Conservation (phyloP, 2,113 vertebrate species). For the Chaetodon auriga region DNA sequence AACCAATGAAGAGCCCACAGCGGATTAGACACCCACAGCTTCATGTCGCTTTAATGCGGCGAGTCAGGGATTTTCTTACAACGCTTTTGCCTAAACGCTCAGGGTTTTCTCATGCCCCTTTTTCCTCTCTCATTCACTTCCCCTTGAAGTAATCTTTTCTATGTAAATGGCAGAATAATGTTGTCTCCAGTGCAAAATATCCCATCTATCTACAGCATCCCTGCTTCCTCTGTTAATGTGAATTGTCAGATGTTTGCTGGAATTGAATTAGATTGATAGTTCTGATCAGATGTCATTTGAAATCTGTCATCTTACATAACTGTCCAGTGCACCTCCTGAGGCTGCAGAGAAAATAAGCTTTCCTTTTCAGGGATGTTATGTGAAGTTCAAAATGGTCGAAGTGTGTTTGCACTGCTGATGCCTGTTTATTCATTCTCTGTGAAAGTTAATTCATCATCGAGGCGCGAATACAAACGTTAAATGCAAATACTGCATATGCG, state of each 20-base stretch:
- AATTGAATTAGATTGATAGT: conserved; percentile 25
- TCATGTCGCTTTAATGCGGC: conserved; percentile 85
- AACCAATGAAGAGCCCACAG: conserved; percentile 83
- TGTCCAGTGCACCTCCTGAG: background rate
- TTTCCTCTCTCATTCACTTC: conserved; percentile 48
- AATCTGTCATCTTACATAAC: conserved; percentile 12
- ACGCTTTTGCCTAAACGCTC: conserved; percentile 75
- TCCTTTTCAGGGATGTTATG: background rate
- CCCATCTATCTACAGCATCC: conserved; percentile 20
- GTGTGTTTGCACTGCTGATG: background rate
- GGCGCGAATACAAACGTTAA: conserved; percentile 1
- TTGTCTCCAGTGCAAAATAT: conserved; percentile 49
- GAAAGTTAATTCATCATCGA: conserved; percentile 3
- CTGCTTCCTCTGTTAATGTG: conserved; percentile 27
- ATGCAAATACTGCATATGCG: conserved; percentile 14
- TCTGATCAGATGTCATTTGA: conserved; percentile 30
- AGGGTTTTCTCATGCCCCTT: conserved; percentile 73
- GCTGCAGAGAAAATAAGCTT: background rate
- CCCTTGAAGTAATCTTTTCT: conserved; percentile 62
- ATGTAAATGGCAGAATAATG: conserved; percentile 66
- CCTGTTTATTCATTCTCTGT: background rate
- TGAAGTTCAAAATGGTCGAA: conserved; percentile 16
- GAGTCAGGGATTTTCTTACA: conserved; percentile 84
- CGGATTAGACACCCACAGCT: conserved; percentile 87
- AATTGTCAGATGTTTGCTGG: conserved; percentile 17